Base-by-base conservation (phyloP, 2,113 vertebrate genomes). In the Amblyornis subalaris region DNA sequence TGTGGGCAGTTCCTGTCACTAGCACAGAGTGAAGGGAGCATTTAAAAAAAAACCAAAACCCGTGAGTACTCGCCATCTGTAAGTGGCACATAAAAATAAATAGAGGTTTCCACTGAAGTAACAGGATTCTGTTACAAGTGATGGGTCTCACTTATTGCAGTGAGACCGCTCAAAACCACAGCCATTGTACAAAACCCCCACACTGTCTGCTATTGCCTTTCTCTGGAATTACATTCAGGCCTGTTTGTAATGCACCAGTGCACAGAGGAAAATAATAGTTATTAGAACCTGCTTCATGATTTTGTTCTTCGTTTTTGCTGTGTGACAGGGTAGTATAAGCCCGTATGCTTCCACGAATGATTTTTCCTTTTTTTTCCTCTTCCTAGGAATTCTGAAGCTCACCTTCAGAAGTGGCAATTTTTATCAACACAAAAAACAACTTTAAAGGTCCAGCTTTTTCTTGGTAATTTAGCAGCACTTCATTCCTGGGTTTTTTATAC, bases 1-100 rank as follows among this genome's bases (percentile, higher is more conserved):
- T 78, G 61, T 79, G 51, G 77, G 85, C 73, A 80, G 76, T 47
- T 91, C 80, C 92, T 89, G 67, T 82, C 66, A 65, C 54, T 60
- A 62, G 16, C 1, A 4, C 31, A 55, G 33, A 73, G 50, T 3
- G 3, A 87, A 92, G 17, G 22, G 55, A 86, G 28, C 1, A 1
- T 58, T 50, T 16, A 10, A 48, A 62, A 75, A 19, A n/a, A n/a
- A 3, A 0, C 13, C 13, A 1, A 70, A 74, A 66, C 2, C 22
- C n/a, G 9, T 33, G 24, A 74, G 28, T 78, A 40, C 14, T 73
- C 22, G 20, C 47, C 57, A 62, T 72, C n/a, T 24, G 21, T 53
- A 61, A 83, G 23, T 14, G 28, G 28, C 8, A 42, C 26, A 35
- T 21, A 83, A 88, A 91, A 91, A 79, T 51, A 25, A 88, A 47